Evolutionary conservation across 2,797 vertebrate genomes (phyloP).

Genomic region (Xerus rutilus): DNA sequence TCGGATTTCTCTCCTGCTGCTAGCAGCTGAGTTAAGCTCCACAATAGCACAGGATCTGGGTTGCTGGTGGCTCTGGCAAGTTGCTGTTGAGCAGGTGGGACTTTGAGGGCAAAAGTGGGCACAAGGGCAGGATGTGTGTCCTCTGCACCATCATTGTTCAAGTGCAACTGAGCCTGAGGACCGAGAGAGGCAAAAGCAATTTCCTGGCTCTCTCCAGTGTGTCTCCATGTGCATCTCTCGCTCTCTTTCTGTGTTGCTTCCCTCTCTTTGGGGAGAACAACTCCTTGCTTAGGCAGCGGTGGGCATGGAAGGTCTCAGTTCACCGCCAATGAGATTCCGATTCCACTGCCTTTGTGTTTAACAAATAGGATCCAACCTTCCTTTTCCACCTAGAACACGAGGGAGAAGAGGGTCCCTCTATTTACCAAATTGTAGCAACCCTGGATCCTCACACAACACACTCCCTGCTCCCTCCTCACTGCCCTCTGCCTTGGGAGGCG

Average conservation of each 20-base stretch:
- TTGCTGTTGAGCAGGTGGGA: neutral
- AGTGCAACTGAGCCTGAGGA: too few relatives aligned
- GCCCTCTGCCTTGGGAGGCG: neutral
- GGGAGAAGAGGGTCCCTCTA: neutral
- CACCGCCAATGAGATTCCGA: neutral
- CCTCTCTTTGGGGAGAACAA: neutral
- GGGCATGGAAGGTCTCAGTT: neutral
- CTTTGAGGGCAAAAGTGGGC: neutral
- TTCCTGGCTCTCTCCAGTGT: neutral
- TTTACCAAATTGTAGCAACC: neutral
- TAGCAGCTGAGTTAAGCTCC: neutral
- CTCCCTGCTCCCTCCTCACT: neutral
- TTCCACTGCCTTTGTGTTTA: neutral
- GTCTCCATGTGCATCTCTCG: neutral
- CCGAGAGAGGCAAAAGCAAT: neutral
- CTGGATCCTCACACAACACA: neutral
- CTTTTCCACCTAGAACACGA: neutral
- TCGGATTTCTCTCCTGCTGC: neutral
- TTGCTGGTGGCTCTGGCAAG: neutral
- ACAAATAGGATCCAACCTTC: neutral
- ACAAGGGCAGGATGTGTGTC: neutral
- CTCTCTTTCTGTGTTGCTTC: neutral
- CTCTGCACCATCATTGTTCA: accelerated
- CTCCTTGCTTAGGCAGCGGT: neutral
- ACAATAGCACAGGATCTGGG: neutral